Percentiles rank a stretch among this genome's conserved stretches.
Conservation (phyloP, 1,140 invertebrate species). For the Popillia japonica region DNA sequence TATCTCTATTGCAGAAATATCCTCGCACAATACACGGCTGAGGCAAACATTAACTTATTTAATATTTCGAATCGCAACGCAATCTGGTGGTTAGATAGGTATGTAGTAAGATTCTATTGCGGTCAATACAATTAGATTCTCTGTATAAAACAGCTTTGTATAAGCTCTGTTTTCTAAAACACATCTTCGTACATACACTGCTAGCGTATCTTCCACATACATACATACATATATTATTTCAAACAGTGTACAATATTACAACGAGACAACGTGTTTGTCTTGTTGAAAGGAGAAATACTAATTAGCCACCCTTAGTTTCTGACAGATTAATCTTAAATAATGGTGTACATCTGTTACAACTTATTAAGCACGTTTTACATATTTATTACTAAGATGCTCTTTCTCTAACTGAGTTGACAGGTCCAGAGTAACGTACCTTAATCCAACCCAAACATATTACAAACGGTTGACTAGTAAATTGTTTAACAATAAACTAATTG, state of each 20-base stretch:
- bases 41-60: too few relatives aligned
- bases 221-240: not conserved
- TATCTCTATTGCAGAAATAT: too few relatives aligned
- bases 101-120: too few relatives aligned
- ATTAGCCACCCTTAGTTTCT: constrained; percentile 13
- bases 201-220: too few relatives aligned
- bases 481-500: too few relatives aligned
- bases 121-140: too few relatives aligned
- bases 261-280: not conserved
- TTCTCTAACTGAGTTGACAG: not conserved
- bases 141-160: too few relatives aligned
- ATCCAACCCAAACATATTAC: not conserved
- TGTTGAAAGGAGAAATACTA: constrained; percentile 25
- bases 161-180: not conserved
- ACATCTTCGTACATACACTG: not conserved
- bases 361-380: not conserved
- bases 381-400: not conserved
- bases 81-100: too few relatives aligned
- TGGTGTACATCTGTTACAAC: constrained; percentile 23
- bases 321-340: constrained; percentile 32
- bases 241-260: not conserved
- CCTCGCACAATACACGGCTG: too few relatives aligned
- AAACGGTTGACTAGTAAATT: not conserved
- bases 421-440: not conserved
- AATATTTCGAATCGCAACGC: too few relatives aligned